Conservation (phyloP, 2,113 vertebrate genomes). For the Muntiacus reevesi region DNA sequence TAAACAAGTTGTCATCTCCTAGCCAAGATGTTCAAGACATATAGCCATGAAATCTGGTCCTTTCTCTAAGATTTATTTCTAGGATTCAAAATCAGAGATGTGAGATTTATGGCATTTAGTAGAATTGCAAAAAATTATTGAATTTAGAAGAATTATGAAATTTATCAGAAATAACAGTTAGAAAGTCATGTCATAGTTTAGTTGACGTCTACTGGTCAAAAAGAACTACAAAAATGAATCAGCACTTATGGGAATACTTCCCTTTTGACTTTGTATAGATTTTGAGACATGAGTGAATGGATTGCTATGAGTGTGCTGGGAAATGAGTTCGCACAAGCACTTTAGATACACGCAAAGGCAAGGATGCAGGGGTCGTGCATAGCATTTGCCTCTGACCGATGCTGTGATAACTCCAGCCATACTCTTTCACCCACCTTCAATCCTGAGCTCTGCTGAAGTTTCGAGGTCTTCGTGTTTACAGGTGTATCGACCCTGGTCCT, state of each 20-base stretch:
- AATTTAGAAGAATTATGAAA: not conserved
- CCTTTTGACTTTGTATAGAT: not conserved
- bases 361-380: not conserved
- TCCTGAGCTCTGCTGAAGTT: slow-evolving; percentile 91
- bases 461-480: slow-evolving; percentile 91
- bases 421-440: slow-evolving; percentile 89
- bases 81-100: not conserved
- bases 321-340: not conserved
- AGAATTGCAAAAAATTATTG: not conserved
- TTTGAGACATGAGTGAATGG: not conserved
- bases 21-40: not conserved
- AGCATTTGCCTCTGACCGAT: fast-evolving
- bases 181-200: not conserved
- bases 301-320: not conserved
- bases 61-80: not conserved
- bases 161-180: not conserved
- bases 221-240: not conserved
- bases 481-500: slow-evolving; percentile 93
- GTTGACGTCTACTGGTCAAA: not conserved
- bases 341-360: no score
- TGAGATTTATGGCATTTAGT: not conserved
- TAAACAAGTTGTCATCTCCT: not conserved
- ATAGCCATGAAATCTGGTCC: not conserved
- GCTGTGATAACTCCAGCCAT: not conserved
- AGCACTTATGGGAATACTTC: not conserved